Percentiles rank a stretch among this genome's conserved stretches.
Conservation (phyloP, 2,888 invertebrate species). For the Drosophila prolongata region DNA sequence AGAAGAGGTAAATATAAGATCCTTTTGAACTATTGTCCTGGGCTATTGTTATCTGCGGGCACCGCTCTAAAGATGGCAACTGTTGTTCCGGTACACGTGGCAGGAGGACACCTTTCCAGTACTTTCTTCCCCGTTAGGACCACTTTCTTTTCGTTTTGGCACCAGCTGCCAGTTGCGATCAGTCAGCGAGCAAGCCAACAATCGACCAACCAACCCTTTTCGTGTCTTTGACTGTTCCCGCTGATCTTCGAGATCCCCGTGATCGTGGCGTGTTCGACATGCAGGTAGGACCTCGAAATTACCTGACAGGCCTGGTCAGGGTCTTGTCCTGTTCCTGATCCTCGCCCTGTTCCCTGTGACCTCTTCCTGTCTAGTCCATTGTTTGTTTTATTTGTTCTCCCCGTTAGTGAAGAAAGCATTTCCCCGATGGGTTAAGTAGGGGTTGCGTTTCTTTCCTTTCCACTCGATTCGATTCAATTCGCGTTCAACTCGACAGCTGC, state of each 20-base stretch:
- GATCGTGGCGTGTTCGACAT: conserved; percentile 36
- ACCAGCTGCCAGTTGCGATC: conserved; percentile 36
- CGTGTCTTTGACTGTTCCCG: conserved; percentile 28
- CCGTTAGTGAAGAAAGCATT: conserved; percentile 62
- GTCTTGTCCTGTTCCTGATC: not conserved
- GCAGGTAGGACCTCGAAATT: conserved; percentile 40
- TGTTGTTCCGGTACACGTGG: conserved; percentile 32
- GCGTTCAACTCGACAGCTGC: conserved; percentile 26
- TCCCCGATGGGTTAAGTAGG: conserved; percentile 40
- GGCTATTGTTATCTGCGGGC: not conserved
- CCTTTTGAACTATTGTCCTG: not conserved
- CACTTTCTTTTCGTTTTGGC: conserved; percentile 40
- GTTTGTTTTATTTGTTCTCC: conserved; percentile 35
- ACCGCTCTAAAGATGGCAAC: not conserved
- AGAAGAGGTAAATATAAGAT: not conserved
- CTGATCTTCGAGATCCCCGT: conserved; percentile 23
- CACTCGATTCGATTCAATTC: conserved; percentile 1
- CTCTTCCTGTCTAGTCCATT: conserved; percentile 31
- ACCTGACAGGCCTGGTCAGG: conserved; percentile 17
- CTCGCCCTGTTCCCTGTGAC: not conserved
- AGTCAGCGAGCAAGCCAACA: not conserved
- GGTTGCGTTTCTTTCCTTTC: conserved; percentile 34
- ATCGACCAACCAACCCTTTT: conserved; percentile 36
- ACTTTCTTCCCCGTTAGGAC: conserved; percentile 43
- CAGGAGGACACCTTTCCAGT: conserved; percentile 24